These are phyloP conservation scores for Norana najaformis DNA, from an alignment of 2,888 invertebrate species.

Conservation along the genomic window DNA sequence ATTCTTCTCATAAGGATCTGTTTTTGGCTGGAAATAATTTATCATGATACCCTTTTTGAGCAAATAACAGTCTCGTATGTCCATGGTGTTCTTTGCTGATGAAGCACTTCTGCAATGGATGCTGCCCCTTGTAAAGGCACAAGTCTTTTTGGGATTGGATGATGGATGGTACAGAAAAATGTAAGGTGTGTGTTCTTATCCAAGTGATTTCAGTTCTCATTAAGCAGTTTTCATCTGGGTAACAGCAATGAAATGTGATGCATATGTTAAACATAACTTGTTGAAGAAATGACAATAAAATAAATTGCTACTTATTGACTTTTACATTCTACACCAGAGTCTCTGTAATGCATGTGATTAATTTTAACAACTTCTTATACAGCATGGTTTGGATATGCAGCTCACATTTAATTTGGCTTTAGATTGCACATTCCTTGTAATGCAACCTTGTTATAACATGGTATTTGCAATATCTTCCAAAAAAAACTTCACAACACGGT, in stretches of 20 bases:
- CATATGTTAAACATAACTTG: neutral
- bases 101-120: neutral
- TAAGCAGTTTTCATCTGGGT: neutral
- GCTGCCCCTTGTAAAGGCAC: neutral
- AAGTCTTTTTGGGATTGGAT: neutral
- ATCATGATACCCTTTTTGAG: neutral
- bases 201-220: neutral
- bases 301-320: no score
- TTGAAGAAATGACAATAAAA: no score
- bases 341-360: no score
- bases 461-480: neutral
- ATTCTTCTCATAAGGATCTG: no score
- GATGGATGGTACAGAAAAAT: neutral
- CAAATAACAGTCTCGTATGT: neutral
- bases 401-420: neutral
- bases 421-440: neutral
- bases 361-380: no score
- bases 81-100: neutral
- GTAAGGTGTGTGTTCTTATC: neutral
- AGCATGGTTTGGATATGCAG: no score
- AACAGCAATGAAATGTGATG: neutral
- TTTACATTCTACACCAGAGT: no score
- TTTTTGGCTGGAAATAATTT: neutral
- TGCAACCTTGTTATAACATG: neutral
- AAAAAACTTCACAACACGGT: neutral